These are phyloP conservation scores for Drosophila planitibia DNA, from an alignment of 2,888 invertebrate genomes.

Conservation along the genomic window DNA sequence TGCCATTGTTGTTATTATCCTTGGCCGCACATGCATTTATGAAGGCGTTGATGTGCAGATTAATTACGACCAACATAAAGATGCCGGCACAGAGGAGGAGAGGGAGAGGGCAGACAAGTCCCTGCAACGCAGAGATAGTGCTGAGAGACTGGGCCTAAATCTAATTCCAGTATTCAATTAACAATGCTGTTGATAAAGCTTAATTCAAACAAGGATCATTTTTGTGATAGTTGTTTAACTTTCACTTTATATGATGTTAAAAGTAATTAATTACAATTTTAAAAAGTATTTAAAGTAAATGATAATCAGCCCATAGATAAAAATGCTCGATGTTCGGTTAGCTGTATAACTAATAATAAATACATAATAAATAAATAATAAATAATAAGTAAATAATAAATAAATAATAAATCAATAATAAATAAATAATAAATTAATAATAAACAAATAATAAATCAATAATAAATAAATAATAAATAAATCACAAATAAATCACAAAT, in stretches of 20 bases:
- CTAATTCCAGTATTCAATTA: neutral
- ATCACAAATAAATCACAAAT: no score
- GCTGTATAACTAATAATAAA: neutral
- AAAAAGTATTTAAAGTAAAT: neutral
- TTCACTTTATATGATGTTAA: no score
- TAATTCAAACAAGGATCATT: neutral
- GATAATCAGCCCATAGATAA: neutral
- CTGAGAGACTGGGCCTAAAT: neutral
- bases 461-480: no score
- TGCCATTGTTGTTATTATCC: conserved; percentile 41
- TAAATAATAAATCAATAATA: no score
- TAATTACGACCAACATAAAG: conserved; percentile 44
- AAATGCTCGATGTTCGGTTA: neutral
- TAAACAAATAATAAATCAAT: no score
- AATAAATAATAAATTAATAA: no score
- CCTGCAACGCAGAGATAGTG: neutral
- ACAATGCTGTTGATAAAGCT: neutral
- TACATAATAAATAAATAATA: no score
- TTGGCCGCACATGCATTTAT: conserved; percentile 49
- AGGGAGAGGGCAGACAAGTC: neutral
- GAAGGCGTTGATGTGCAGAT: conserved; percentile 53
- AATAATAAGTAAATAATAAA: no score
- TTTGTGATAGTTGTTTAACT: neutral
- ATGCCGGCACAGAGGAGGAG: neutral
- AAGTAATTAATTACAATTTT: no score